Base-by-base conservation (phyloP, 2,888 invertebrate species). In the Steinernema scapterisci region DNA sequence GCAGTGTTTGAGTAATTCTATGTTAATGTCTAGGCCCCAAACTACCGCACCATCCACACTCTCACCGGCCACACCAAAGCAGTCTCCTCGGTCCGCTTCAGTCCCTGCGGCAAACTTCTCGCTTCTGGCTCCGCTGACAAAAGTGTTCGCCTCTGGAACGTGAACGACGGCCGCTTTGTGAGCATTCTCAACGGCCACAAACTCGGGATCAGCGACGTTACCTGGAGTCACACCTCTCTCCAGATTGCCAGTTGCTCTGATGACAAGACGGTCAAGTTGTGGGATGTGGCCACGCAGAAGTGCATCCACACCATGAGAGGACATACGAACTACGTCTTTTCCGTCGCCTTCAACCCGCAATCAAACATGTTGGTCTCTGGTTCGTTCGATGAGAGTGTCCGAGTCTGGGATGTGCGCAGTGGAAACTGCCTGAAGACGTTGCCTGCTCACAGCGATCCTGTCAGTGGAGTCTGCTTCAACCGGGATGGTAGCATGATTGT, bases 311-410 rank as follows among this genome's bases (percentile, higher is more conserved):
- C 97, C 0, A 90, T 99, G 52, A 99, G 97, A 89, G 99, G 99
- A 2, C 99, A 99, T 90, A 96, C 95, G 89, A 99, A 99, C 89
- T 99, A 99, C 88, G 99, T 99, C 0, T 99, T 99, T 89, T 99
- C 97, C 89, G 99, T 97, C 89, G 97, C 97, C 90, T 99, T 99
- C 89, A 99, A 99, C 89, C 99, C 99, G 76, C 97, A 99, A 90
- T 97, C 97, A 74, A 99, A 97, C 90, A 91, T 99, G 81, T 96
- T 99, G 87, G 99, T 97, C 21, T 99, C 97, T 23, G 99, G 99
- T 80, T 97, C 97, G 91, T 99, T 99, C 90, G 99, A 99, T 87
- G 99, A 99, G 89, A 96, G 95, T 88, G 97, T 99, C 5, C 63
- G 63, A 16, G 97, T 99, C 88, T 99, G 99, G 99, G 99, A 99